Evolutionary conservation across 1,140 invertebrate species (phyloP), one percentile per base, ranked within the genome.

Genomic region (Diorhabda sublineata): DNA sequence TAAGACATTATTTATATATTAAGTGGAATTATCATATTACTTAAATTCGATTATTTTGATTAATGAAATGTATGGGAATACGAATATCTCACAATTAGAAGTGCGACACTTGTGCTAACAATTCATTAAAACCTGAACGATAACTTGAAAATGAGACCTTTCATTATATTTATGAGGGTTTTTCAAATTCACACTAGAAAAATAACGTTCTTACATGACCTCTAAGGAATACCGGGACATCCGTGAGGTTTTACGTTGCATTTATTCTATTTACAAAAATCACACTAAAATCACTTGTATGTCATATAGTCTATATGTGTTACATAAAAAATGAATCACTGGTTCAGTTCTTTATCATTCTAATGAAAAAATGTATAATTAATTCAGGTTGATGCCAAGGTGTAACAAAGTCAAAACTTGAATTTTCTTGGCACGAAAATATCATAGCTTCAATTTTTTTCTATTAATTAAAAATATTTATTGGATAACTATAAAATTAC

Each of bases 231-330:
- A 52, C n/a, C n/a, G n/a, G 47, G 6, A 52, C 47, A 52, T 52
- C n/a, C 47, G 4, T 52, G 47, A 52, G 47, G 47, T 52, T n/a
- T 52, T 52, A 52, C 2, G 47, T 52, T 52, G 47, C 47, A 52
- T 52, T 52, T 52, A 52, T 52, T 52, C 6, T 52, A 52, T 52
- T 52, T 52, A 52, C 47, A 52, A 52, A 52, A 52, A 52, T 52
- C 47, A 52, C 47, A 52, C 47, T 52, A n/a, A 52, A 52, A 61
- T 61, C 42, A 61, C 42, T 61, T 43, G 42, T 61, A 61, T 61
- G 42, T 41, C 26, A 61, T 61, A 7, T 42, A 42, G 26, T 7
- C 26, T 11, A 41, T 41, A 61, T 42, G 59, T 61, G 59, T 61
- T 41, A 42, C 42, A 42, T 5, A 43, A 43, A 43, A 57, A 8